phyloP scores from a whole-genome alignment of 35 echinoderm and acorn worm genomes.

The Ptychodera flava region DNA sequence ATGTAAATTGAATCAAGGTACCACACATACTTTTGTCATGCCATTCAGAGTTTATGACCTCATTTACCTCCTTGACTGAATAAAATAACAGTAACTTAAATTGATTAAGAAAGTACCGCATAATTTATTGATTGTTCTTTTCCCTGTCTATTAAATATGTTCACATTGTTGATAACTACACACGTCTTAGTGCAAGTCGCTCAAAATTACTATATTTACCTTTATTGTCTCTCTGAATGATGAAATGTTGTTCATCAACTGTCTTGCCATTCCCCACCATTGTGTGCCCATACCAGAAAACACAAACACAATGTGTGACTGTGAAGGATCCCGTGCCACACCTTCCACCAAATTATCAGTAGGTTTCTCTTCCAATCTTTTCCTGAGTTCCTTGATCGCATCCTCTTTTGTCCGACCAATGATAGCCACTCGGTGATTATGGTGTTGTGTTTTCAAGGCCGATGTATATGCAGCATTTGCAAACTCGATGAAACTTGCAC shows the following conservation, averaged over 20 bases:
- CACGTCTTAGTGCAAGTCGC: neutral
- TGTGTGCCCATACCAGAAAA: constrained; percentile 96
- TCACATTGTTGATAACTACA: neutral
- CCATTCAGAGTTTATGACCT: too few relatives aligned
- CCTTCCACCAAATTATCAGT: constrained; percentile 88
- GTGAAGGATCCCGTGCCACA: constrained; percentile 51
- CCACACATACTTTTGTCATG: too few relatives aligned
- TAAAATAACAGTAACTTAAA: neutral
- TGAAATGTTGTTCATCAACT: constrained; percentile 74
- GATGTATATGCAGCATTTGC: constrained; percentile 70
- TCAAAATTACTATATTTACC: constrained; percentile 22
- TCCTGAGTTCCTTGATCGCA: constrained; percentile 69
- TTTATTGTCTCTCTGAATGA: constrained; percentile 78
- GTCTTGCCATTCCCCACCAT: constrained; percentile 99
- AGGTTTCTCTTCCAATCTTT: constrained; percentile 82
- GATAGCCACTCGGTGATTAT: constrained; percentile 67
- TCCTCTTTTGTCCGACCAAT: constrained; percentile 73
- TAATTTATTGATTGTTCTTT: neutral
- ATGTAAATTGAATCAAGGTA: too few relatives aligned
- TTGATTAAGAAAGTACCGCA: neutral
- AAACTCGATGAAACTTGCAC: constrained; percentile 49
- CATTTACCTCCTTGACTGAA: neutral
- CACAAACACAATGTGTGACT: constrained; percentile 78
- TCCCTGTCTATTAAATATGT: neutral
- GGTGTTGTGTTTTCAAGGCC: constrained; percentile 67